Evolutionary conservation across 2,113 vertebrate species (phyloP).

Genomic region (Argyrosomus japonicus): DNA sequence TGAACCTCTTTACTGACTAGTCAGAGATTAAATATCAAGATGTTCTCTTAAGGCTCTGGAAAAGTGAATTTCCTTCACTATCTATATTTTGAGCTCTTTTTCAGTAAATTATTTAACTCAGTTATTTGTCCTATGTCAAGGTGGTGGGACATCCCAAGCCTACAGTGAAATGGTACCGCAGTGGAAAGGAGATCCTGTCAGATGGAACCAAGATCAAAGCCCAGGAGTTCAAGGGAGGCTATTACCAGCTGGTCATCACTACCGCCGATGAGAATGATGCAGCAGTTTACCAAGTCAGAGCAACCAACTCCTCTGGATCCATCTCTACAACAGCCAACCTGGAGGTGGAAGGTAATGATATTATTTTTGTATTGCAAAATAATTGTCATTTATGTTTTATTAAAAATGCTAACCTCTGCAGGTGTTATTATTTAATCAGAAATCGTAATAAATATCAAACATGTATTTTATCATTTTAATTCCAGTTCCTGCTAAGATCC

Average conservation of each 20-base stretch:
- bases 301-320: slow-evolving; percentile 96
- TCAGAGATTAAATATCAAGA: not conserved
- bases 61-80: not conserved
- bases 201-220: slow-evolving; percentile 96
- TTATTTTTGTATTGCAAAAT: not conserved
- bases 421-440: not conserved
- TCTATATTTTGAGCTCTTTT: not conserved
- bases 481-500: slow-evolving; percentile 97
- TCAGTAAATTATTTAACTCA: not conserved
- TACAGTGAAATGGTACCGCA: slow-evolving; percentile 96
- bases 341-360: slow-evolving; percentile 94
- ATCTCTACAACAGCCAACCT: slow-evolving; percentile 94
- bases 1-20: no score
- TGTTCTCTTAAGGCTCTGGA: no score
- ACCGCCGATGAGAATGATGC: slow-evolving; percentile 92
- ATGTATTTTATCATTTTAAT: slow-evolving; percentile 33
- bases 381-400: not conserved
- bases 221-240: slow-evolving; percentile 98
- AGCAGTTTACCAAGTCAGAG: slow-evolving; percentile 96
- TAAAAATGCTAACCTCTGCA: not conserved
- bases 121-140: slow-evolving; percentile 79
- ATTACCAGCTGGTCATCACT: slow-evolving; percentile 93
- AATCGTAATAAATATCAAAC: not conserved
- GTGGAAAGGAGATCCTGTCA: slow-evolving; percentile 95
- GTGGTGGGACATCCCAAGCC: slow-evolving; percentile 95